A percentile compares a stretch with the other conserved stretches of the same genome.
Evolutionary conservation across 2,888 invertebrate species (phyloP).

Genomic region (Caenorhabditis japonica): DNA sequence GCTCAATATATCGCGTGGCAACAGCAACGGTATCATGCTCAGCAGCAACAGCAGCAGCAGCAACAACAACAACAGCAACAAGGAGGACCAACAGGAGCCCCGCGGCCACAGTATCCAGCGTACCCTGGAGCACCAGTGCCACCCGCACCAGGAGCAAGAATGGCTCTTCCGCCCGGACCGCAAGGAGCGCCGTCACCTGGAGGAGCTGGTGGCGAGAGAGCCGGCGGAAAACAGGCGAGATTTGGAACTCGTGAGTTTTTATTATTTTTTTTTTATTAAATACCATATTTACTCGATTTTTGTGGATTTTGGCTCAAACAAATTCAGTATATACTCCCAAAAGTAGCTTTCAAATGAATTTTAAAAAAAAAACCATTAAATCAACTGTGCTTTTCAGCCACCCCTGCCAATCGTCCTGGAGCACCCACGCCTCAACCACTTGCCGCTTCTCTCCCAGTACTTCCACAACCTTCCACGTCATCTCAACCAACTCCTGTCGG

Average conservation of each 20-base stretch:
- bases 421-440: conserved; percentile 35
- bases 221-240: conserved; percentile 26
- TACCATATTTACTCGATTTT: too few relatives aligned
- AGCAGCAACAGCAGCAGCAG: conserved; percentile 42
- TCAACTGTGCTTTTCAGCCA: too few relatives aligned
- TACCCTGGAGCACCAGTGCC: conserved; percentile 28
- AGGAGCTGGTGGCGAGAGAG: conserved; percentile 32
- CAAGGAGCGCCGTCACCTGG: conserved; percentile 20
- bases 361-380: too few relatives aligned
- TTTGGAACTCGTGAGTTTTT: conserved; percentile 39
- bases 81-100: conserved; percentile 17
- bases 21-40: conserved; percentile 18
- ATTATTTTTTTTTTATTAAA: not conserved
- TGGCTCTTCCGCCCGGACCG: not conserved
- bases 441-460: conserved; percentile 20
- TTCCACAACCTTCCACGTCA: conserved; percentile 28
- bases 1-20: conserved; percentile 24
- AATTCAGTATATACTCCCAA: too few relatives aligned
- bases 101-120: conserved; percentile 4
- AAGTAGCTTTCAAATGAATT: too few relatives aligned
- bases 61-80: conserved; percentile 29
- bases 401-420: conserved; percentile 13
- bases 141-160: conserved; percentile 4
- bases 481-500: conserved; percentile 14
- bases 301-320: too few relatives aligned